Conservation (phyloP, 2,888 invertebrate genomes). For the Dicyrtomina minuta region DNA sequence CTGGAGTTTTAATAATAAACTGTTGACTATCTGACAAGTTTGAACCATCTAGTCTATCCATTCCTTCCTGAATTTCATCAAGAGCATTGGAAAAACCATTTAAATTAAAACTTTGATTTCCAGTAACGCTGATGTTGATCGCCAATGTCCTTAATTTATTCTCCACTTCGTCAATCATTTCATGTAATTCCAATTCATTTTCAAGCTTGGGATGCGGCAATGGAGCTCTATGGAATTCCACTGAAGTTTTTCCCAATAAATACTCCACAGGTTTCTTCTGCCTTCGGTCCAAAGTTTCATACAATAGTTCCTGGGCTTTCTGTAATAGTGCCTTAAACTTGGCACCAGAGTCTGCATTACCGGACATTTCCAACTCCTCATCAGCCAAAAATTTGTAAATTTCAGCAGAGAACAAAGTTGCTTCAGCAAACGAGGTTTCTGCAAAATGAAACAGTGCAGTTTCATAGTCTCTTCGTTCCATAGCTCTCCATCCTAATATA, state of each 20-base stretch:
- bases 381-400: conserved; percentile 27
- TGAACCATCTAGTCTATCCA: neutral
- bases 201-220: conserved; percentile 13
- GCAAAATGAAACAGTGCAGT: conserved; percentile 12
- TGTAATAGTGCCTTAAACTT: conserved; percentile 18
- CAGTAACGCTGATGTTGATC: neutral
- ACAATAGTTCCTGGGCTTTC: conserved; percentile 21
- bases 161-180: conserved; percentile 26
- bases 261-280: conserved; percentile 4
- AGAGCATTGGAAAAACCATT: neutral
- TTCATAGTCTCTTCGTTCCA: conserved; percentile 20
- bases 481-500: conserved; percentile 23
- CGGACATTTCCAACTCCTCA: conserved; percentile 3
- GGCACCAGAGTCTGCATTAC: neutral
- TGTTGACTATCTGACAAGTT: neutral
- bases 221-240: neutral
- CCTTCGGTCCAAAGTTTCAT: conserved; percentile 16
- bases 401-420: conserved; percentile 14
- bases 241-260: neutral
- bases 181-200: neutral
- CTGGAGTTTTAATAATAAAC: conserved; percentile 17
- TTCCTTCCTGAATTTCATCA: neutral
- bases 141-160: neutral
- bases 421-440: conserved; percentile 9
- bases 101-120: neutral